These are phyloP conservation scores for Drosophila meridiana DNA, from an alignment of 2,888 invertebrate genomes.

Conservation along the genomic window DNA sequence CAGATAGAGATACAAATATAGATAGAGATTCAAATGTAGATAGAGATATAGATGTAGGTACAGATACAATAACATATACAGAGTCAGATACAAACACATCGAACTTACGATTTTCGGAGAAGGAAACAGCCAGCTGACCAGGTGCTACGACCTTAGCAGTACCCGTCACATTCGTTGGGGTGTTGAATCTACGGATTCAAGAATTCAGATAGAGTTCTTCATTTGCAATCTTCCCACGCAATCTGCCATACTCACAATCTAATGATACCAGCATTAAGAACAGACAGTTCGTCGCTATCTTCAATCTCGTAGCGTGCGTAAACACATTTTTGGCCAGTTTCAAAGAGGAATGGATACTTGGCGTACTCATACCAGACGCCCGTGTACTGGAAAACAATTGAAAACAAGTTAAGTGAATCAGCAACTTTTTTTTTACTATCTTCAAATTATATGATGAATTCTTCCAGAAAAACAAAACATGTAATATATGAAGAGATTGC, in stretches of 20 bases:
- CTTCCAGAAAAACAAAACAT: background rate
- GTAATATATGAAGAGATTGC: background rate
- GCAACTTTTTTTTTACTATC: background rate
- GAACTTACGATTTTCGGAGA: slow-evolving; percentile 70
- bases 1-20: background rate
- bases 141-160: slow-evolving; percentile 76
- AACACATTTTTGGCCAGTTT: slow-evolving; percentile 90
- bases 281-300: slow-evolving; percentile 85
- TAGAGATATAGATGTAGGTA: background rate
- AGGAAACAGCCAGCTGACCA: slow-evolving; percentile 76
- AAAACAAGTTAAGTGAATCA: background rate
- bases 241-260: slow-evolving; percentile 67
- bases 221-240: background rate
- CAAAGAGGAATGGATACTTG: slow-evolving; percentile 91
- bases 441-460: background rate
- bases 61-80: background rate
- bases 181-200: slow-evolving; percentile 62
- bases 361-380: slow-evolving; percentile 93
- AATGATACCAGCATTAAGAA: slow-evolving; percentile 85
- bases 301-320: slow-evolving; percentile 88
- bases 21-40: background rate
- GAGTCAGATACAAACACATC: background rate
- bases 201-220: background rate
- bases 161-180: slow-evolving; percentile 70
- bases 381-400: slow-evolving; percentile 86